Evolutionary conservation across 2,113 vertebrate species (phyloP).

Genomic region (Zosterops hypoxanthus): DNA sequence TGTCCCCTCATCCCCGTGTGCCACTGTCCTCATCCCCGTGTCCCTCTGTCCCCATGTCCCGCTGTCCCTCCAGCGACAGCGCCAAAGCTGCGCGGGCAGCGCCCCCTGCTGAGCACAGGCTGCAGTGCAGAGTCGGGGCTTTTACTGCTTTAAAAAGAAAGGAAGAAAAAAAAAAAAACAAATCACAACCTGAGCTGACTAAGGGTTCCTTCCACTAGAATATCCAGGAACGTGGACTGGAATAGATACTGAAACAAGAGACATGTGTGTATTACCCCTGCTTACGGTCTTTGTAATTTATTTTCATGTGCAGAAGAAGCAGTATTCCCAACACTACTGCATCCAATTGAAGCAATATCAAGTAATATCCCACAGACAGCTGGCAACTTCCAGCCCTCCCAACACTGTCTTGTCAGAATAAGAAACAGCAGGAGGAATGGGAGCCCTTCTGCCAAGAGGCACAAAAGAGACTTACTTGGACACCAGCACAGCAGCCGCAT

Average conservation of each 20-base stretch:
- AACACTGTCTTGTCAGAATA: background rate
- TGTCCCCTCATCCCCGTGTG: background rate
- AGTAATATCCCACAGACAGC: background rate
- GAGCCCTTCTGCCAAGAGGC: background rate
- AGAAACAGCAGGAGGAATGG: background rate
- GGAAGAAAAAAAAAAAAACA: background rate
- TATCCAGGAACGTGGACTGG: background rate
- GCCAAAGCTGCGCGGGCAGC: background rate
- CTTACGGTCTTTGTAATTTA: background rate
- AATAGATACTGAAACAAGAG: background rate
- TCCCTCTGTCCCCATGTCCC: background rate
- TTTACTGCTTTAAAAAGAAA: background rate
- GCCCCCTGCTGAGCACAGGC: slow-evolving; percentile 16
- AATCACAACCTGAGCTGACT: background rate
- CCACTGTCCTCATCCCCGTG: rapidly evolving
- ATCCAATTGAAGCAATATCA: background rate
- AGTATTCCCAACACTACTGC: background rate
- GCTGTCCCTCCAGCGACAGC: rapidly evolving
- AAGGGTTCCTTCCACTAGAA: background rate
- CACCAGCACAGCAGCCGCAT: slow-evolving; percentile 90
- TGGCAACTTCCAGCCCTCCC: background rate
- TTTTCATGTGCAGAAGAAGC: background rate
- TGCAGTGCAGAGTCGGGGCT: background rate
- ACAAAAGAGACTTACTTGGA: slow-evolving; percentile 88
- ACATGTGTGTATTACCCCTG: rapidly evolving